A percentile compares a stretch with the other conserved stretches of the same genome.
Evolutionary conservation across 2,113 vertebrate genomes (phyloP).

Genomic region (Cynoglossus semilaevis): DNA sequence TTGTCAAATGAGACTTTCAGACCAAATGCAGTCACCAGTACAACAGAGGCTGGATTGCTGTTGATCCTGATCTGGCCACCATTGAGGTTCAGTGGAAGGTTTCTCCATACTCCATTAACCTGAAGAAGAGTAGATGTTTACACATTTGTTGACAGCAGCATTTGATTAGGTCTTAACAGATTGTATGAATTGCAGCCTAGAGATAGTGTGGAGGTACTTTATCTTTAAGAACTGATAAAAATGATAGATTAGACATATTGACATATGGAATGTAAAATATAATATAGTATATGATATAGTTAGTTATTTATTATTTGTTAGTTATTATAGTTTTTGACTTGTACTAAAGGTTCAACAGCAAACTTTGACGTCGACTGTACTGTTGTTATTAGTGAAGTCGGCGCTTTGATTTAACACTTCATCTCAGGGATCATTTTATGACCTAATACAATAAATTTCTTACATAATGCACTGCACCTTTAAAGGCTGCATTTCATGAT

Average conservation of each 20-base stretch:
- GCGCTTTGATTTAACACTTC: too few species aligned
- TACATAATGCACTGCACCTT: neutral
- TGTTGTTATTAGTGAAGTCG: too few species aligned
- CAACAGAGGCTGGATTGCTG: conserved; percentile 63
- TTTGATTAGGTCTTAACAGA: neutral
- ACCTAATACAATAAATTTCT: too few species aligned
- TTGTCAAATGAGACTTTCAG: conserved; percentile 75
- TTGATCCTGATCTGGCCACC: conserved; percentile 63
- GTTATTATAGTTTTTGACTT: too few species aligned
- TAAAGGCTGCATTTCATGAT: conserved; percentile 18
- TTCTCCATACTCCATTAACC: conserved; percentile 79
- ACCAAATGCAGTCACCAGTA: conserved; percentile 72
- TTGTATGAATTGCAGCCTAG: conserved; percentile 4
- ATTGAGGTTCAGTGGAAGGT: conserved; percentile 71
- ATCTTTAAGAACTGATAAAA: conserved; percentile 6
- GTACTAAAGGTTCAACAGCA: too few species aligned
- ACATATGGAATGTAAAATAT: too few species aligned
- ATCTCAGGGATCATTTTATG: too few species aligned
- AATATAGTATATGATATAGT: too few species aligned
- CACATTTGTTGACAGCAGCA: neutral
- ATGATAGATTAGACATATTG: too few species aligned
- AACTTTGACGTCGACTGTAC: too few species aligned
- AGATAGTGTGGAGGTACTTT: conserved; percentile 1
- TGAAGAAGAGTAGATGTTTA: conserved; percentile 39
- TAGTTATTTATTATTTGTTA: too few species aligned